Evolutionary conservation across 2,888 invertebrate species (phyloP).

Genomic region (Meiosimyza platycephala): DNA sequence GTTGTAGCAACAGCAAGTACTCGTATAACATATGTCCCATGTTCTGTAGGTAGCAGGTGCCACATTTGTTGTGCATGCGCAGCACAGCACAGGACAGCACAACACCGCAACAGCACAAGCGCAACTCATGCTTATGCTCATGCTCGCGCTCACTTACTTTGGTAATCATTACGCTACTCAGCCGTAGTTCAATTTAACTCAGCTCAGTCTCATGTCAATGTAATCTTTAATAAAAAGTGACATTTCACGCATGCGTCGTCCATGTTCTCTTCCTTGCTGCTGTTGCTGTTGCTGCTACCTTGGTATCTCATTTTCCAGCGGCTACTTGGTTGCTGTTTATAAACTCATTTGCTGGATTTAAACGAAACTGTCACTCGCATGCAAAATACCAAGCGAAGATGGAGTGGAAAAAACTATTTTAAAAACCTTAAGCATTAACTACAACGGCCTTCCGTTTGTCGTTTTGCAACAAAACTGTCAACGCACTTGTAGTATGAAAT

Average conservation of each 20-base stretch:
- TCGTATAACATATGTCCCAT: background rate
- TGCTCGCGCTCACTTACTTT: background rate
- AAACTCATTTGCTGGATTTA: conserved; percentile 52
- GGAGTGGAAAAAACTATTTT: conserved; percentile 3
- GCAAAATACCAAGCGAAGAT: conserved; percentile 35
- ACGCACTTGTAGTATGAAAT: conserved; percentile 37
- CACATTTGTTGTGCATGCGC: background rate
- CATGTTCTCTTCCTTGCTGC: conserved; percentile 25
- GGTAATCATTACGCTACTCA: background rate
- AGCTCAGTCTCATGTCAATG: conserved; percentile 40
- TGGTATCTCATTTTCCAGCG: background rate
- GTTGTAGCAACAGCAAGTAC: background rate
- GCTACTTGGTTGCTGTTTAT: conserved; percentile 43
- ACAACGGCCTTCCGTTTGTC: too few relatives aligned
- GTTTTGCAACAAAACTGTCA: conserved; percentile 40
- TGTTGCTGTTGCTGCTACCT: conserved; percentile 3
- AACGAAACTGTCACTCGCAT: conserved; percentile 50
- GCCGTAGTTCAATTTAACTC: conserved; percentile 5
- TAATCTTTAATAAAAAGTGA: conserved; percentile 62
- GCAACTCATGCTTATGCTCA: too few relatives aligned
- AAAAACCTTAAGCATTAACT: background rate
- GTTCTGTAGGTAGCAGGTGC: conserved; percentile 17
- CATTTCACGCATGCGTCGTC: conserved; percentile 61
- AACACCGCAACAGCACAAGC: too few relatives aligned
- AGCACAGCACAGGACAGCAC: background rate